Evolutionary conservation across 2,797 vertebrate genomes (phyloP).

Genomic region (Basileuterus tristriatus): DNA sequence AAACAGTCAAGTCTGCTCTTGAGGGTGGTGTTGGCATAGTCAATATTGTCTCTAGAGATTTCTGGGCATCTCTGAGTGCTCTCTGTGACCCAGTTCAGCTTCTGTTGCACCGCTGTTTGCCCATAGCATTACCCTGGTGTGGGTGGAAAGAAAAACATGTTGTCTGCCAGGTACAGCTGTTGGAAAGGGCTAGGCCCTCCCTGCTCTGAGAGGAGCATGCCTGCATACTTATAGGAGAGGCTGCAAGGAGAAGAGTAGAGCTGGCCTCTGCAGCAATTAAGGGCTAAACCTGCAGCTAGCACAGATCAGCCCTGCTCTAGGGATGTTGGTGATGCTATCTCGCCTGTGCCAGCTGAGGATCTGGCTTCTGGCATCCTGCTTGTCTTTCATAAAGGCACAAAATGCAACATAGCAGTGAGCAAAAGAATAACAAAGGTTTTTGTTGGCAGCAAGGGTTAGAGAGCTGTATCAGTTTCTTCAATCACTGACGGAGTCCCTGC

Average conservation of each 20-base stretch:
- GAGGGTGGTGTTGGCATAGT: conserved; percentile 5
- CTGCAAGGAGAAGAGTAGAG: background rate
- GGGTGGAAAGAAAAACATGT: conserved; percentile 36
- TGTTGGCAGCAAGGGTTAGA: conserved; percentile 13
- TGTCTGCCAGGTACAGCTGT: conserved; percentile 33
- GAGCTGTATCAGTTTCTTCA: conserved; percentile 30
- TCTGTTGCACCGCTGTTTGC: conserved; percentile 25
- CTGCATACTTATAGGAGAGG: background rate
- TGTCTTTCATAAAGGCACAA: background rate
- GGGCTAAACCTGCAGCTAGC: background rate
- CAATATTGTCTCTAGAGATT: conserved; percentile 32
- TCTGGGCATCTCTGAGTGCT: conserved; percentile 26
- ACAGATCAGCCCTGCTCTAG: background rate
- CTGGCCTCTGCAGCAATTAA: background rate
- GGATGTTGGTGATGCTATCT: background rate
- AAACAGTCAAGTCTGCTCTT: conserved; percentile 33
- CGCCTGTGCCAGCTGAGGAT: background rate
- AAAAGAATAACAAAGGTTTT: conserved; percentile 21
- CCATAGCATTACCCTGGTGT: conserved; percentile 6
- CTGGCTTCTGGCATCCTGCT: background rate
- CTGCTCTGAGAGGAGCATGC: background rate
- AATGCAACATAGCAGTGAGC: background rate
- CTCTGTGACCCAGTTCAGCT: conserved; percentile 3
- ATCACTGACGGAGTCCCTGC: background rate
- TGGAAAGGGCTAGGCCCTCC: conserved; percentile 9